phyloP scores from a whole-genome alignment of 2,113 vertebrate species.

The Muntiacus muntjak region DNA sequence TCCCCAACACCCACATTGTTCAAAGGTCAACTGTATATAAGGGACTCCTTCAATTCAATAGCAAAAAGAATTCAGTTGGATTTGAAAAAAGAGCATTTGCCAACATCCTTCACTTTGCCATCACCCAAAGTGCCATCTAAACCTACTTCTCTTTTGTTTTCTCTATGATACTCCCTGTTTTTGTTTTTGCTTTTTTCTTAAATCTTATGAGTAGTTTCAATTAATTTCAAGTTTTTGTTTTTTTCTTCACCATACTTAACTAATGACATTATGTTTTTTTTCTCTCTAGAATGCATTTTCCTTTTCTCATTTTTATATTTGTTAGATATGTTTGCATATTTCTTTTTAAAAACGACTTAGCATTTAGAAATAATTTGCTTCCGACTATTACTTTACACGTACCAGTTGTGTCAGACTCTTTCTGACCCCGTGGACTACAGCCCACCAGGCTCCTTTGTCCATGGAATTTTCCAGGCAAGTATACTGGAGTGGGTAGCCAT shows the following conservation, averaged over 20 bases:
- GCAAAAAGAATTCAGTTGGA: not conserved
- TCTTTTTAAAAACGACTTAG: not conserved
- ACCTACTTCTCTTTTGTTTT: not conserved
- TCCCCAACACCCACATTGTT: not conserved
- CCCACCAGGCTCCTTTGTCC: not conserved
- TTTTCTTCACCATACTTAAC: not conserved
- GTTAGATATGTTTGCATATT: not conserved
- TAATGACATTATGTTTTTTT: not conserved
- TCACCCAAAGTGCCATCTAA: not conserved
- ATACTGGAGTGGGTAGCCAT: not conserved
- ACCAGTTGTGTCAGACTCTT: not conserved
- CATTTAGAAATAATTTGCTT: not conserved
- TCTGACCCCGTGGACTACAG: not conserved
- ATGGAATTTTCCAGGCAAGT: not conserved
- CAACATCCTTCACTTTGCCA: not conserved
- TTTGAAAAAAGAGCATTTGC: not conserved
- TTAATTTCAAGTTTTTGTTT: not conserved
- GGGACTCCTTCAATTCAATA: not conserved
- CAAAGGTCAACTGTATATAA: not conserved
- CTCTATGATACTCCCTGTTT: not conserved
- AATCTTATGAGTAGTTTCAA: not conserved
- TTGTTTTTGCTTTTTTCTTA: not conserved
- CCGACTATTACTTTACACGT: not conserved
- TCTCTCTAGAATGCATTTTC: not conserved
- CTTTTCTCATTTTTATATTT: slow-evolving; percentile 2